A percentile compares a stretch with the other conserved stretches of the same genome.
Evolutionary conservation across 2,113 vertebrate genomes (phyloP).

Genomic region (Psittacula cyanocephala): DNA sequence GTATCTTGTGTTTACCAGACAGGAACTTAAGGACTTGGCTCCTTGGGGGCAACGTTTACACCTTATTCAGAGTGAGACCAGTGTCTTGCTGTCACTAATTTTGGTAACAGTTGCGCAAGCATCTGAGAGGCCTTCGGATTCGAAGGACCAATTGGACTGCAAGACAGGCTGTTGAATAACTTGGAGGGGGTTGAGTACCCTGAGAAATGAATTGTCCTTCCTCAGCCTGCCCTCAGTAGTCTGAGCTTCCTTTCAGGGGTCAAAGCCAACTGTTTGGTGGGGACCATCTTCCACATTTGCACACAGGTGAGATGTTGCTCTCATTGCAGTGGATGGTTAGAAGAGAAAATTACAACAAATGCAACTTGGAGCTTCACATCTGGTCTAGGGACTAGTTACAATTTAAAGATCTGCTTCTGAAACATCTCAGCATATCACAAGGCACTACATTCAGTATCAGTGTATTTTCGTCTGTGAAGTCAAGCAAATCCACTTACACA

Average conservation of each 20-base stretch:
- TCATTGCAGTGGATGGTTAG: neutral
- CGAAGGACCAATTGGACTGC: neutral
- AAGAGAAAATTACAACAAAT: neutral
- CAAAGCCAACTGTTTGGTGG: neutral
- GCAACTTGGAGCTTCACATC: neutral
- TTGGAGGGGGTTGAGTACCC: neutral
- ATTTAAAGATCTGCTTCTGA: conserved; percentile 7
- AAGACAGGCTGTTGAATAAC: neutral
- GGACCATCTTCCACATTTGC: neutral
- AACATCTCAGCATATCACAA: neutral
- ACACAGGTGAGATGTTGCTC: neutral
- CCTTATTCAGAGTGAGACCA: neutral
- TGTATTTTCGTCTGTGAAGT: neutral
- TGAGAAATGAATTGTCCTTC: neutral
- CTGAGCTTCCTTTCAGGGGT: neutral
- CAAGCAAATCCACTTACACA: neutral
- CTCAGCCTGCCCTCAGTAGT: neutral
- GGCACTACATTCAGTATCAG: neutral
- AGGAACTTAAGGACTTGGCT: neutral
- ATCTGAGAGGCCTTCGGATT: neutral
- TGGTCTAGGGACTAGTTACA: neutral
- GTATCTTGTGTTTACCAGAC: neutral
- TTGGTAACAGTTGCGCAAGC: neutral
- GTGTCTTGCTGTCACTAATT: neutral
- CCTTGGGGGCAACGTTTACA: neutral